Base-by-base conservation (phyloP, 1,140 invertebrate species). In the Lethocerus indicus region DNA sequence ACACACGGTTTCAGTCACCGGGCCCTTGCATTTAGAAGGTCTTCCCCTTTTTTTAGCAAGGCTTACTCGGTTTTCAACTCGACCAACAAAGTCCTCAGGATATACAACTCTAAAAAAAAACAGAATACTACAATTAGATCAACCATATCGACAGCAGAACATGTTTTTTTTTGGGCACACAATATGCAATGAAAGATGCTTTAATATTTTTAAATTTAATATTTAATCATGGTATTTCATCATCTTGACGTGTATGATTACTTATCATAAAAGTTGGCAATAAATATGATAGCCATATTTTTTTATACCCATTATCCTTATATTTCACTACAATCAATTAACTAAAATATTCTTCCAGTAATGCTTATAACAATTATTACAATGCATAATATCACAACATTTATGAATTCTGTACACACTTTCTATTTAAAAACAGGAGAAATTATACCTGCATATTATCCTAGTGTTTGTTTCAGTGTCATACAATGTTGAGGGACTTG, bases 371-470 rank as follows among this genome's bases (percentile, higher is more conserved):
- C n/a, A 9, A 32, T n/a, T n/a, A 32, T 32, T 32, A 32, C 9
- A 32, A 32, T n/a, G 9, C 29, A 32, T 9, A 32, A 32, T 9
- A 9, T 9, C 29, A 9, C 9, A 9, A 32, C 9, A 32, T 9
- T 32, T 9, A 9, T 32, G 29, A 9, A 32, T 32, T 32, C n/a
- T 9, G 9, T 9, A 18, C 49, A 41, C 13, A 51, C 47, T 48
- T n/a, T n/a, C n/a, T n/a, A n/a, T n/a, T n/a, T n/a, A n/a, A n/a
- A n/a, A n/a, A n/a, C n/a, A n/a, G n/a, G n/a, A n/a, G n/a, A n/a
- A n/a, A n/a, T n/a, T n/a, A n/a, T 53, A 70, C 68, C 67, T 67
- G 54, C 77, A 79, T 21, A 79, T 70, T 54, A 79, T 72, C 57
- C 68, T 68, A 26, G 71, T 73, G 52, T 74, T 73, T 24, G 71